A percentile compares a stretch with the other conserved stretches of the same genome.
These are phyloP conservation scores for Syngnathus typhle DNA, from an alignment of 2,113 vertebrate species.

Conservation along the genomic window DNA sequence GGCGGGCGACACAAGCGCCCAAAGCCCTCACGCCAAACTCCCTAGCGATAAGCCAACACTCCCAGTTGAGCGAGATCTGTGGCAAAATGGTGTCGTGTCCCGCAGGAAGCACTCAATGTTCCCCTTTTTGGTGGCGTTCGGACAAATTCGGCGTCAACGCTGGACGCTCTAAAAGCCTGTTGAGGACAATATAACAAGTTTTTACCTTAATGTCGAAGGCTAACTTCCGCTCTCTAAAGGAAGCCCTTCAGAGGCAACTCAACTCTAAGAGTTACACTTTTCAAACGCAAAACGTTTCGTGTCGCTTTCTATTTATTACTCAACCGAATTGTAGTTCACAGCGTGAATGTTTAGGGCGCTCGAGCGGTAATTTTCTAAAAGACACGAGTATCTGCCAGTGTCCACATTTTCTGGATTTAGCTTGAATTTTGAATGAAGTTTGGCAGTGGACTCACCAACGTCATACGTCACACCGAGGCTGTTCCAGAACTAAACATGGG, in stretches of 20 bases:
- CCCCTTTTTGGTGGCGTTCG: neutral
- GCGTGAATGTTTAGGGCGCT: neutral
- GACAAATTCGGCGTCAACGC: constrained; percentile 15
- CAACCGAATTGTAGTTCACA: constrained; percentile 23
- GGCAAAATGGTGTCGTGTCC: neutral
- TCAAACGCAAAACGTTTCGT: neutral
- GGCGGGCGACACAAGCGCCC: neutral
- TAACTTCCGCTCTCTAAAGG: constrained; percentile 33
- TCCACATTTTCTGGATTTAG: neutral
- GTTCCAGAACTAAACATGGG: constrained; percentile 2
- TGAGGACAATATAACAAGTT: constrained; percentile 14
- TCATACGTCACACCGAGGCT: neutral
- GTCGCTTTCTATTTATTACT: neutral
- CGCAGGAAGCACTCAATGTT: fast-evolving
- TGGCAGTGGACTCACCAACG: constrained; percentile 13
- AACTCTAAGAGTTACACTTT: constrained; percentile 23
- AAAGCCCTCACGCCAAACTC: constrained; percentile 18
- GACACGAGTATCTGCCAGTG: neutral
- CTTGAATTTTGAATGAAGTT: constrained; percentile 18
- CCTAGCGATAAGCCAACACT: neutral
- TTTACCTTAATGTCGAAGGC: neutral
- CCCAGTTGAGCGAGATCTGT: neutral
- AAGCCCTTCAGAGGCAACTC: neutral
- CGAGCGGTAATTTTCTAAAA: neutral
- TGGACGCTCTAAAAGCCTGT: neutral